Percentiles rank a stretch among this genome's conserved stretches.
Conservation (phyloP, 2,113 vertebrate species). For the Ameiurus melas region DNA sequence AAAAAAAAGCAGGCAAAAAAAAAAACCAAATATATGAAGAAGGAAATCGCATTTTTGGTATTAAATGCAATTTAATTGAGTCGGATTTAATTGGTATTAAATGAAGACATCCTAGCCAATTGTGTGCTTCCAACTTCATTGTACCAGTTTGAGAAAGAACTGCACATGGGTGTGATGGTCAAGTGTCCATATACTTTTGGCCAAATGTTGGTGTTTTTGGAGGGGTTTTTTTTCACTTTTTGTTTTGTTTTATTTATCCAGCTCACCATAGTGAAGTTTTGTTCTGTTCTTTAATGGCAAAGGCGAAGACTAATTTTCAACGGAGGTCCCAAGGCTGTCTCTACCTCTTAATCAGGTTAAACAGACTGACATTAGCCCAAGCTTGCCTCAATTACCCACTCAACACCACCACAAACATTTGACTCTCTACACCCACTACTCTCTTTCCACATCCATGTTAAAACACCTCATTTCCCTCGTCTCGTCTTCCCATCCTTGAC, state of each 20-base stretch:
- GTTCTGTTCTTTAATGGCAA: neutral
- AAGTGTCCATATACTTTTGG: neutral
- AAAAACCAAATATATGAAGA: neutral
- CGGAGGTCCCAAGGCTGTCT: no score
- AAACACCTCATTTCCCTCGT: neutral
- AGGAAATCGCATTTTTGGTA: neutral
- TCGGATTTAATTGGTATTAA: neutral
- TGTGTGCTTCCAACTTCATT: neutral
- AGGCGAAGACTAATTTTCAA: neutral
- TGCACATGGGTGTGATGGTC: neutral
- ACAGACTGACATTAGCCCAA: constrained; percentile 25
- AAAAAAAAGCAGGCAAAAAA: neutral
- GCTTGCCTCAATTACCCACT: constrained; percentile 41
- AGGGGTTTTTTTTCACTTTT: neutral
- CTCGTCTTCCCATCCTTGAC: neutral
- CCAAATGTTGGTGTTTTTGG: neutral
- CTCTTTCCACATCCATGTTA: neutral
- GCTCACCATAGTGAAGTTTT: neutral
- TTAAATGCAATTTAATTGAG: no score
- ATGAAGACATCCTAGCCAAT: neutral
- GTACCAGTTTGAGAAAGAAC: neutral
- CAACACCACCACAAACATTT: constrained; percentile 11
- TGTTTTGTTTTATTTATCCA: neutral
- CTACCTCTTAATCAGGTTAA: neutral
- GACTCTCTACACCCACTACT: neutral